Base-by-base conservation (phyloP, 2,888 invertebrate species). In the Alviniconcha strummeri region DNA sequence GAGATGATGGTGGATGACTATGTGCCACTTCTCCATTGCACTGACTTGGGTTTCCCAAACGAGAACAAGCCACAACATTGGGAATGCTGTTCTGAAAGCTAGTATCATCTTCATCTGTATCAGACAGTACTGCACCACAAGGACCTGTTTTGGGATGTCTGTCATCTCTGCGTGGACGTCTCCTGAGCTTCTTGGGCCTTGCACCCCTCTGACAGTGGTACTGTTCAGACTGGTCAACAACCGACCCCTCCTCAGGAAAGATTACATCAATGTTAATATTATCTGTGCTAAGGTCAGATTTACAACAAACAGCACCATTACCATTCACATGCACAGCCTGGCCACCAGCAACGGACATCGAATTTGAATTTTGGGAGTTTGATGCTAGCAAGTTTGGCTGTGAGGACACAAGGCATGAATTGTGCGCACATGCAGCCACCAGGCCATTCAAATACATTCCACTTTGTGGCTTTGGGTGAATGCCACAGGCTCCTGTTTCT, bases 161-260 rank as follows among this genome's bases (percentile, higher is more conserved):
- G 11, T 81, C 64, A 6, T 81, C 81, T 75, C 54, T 60, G 36
- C 81, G 75, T 9, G n/a, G 54, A 19, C 81, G 74, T 36, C 55
- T 81, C 52, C 72, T 81, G 7, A 74, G 54, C 36, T 81, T 74
- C 64, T 81, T 81, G 8, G 81, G 64, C 57, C 56, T 81, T 13
- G 74, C 52, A 54, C 60, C 74, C 64, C 54, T 74, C 19, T 74
- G 60, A 52, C 74, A 64, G n/a, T n/a, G n/a, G n/a, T n/a, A n/a
- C 3, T 78, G 78, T 60, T 78, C 60, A 36, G 64, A 78, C 19
- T 6, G 36, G 19, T 4, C 60, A 9, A 17, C 36, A 52, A 36
- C 9, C 15, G 57, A 11, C 6, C 57, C 36, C 4, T n/a, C 8
- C 36, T 78, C 19, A 6, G 78, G 57, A 5, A 36, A 52, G 15